Evolutionary conservation across 2,888 invertebrate species (phyloP).

Genomic region (Nomada fabriciana): DNA sequence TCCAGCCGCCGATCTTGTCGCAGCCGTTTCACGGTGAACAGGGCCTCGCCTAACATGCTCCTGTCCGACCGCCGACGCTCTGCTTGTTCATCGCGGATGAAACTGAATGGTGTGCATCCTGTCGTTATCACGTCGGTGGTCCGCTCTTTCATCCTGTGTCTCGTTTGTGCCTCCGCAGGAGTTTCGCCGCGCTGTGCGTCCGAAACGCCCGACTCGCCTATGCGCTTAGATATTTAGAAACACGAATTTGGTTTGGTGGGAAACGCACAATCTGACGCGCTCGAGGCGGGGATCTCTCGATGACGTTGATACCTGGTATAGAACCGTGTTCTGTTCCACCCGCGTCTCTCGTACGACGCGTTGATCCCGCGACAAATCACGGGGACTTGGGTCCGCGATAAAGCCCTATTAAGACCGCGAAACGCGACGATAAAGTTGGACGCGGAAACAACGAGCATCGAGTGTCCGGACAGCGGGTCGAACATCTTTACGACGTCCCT

Average conservation of each 20-base stretch:
- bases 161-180: conserved; percentile 13
- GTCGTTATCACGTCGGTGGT: conserved; percentile 33
- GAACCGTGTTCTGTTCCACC: background rate
- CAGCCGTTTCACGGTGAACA: conserved; percentile 13
- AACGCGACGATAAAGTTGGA: conserved; percentile 28
- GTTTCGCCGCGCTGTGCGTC: background rate
- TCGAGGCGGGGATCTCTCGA: conserved; percentile 7
- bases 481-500: conserved; percentile 56
- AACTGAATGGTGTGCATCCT: conserved; percentile 75
- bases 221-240: background rate
- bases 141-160: conserved; percentile 23
- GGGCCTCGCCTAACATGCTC: conserved; percentile 56
- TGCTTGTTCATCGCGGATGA: conserved; percentile 72
- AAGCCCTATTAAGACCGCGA: conserved; percentile 24
- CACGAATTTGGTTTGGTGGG: background rate
- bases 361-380: conserved; percentile 12
- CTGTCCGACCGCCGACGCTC: conserved; percentile 63
- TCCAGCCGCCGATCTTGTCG: conserved; percentile 20
- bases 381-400: background rate
- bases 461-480: conserved; percentile 33
- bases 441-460: conserved; percentile 25
- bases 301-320: conserved; percentile 4
- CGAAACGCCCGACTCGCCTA: background rate
- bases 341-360: background rate
- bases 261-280: background rate